Percentiles rank a stretch among this genome's conserved stretches.
Evolutionary conservation across 2,888 invertebrate species (phyloP).

Genomic region (Seladonia tumulorum): DNA sequence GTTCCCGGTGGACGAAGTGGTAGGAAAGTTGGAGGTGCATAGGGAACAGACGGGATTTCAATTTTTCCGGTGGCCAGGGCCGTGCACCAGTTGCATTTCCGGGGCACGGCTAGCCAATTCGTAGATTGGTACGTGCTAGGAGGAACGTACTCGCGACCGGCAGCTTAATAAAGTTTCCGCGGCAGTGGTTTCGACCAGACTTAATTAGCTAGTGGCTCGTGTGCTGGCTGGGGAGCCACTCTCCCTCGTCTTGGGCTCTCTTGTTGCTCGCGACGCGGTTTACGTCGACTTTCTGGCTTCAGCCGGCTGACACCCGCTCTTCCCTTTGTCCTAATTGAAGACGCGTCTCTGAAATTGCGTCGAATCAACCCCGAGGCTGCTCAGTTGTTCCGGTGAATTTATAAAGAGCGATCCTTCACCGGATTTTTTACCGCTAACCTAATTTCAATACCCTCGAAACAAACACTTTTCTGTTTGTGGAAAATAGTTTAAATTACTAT

Average conservation of each 20-base stretch:
- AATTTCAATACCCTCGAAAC: not conserved
- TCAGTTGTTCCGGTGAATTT: not conserved
- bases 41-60: not conserved
- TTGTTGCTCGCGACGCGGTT: constrained; percentile 49
- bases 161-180: constrained; percentile 76
- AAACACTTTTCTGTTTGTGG: not conserved
- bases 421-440: not conserved
- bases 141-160: constrained; percentile 72
- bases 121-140: constrained; percentile 69
- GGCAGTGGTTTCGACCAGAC: constrained; percentile 68
- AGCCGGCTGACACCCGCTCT: constrained; percentile 39
- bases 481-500: not conserved
- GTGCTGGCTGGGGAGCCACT: constrained; percentile 34
- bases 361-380: not conserved
- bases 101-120: constrained; percentile 58
- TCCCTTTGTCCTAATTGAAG: constrained; percentile 60
- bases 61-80: not conserved
- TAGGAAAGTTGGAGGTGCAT: not conserved
- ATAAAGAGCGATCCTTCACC: not conserved
- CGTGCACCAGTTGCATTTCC: constrained; percentile 69
- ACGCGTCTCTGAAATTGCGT: constrained; percentile 21
- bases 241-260: constrained; percentile 35
- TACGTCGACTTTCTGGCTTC: constrained; percentile 46
- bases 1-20: not conserved
- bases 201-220: constrained; percentile 72